Evolutionary conservation across 2,113 vertebrate species (phyloP).

Genomic region (Leucosticte australis): DNA sequence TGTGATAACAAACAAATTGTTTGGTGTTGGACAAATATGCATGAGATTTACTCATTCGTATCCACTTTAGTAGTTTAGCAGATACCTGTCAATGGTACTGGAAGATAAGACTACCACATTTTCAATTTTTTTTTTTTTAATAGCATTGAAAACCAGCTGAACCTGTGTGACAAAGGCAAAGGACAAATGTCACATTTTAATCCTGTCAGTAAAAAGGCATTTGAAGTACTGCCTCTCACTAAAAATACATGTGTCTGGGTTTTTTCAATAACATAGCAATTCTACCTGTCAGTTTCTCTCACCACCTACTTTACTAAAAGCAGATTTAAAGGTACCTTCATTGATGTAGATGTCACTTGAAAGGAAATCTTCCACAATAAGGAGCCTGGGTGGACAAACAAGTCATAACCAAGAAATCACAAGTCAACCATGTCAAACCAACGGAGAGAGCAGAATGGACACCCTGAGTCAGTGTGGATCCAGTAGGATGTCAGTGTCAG

Average conservation of each 20-base stretch:
- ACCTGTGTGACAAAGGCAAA: not conserved
- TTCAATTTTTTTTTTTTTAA: not conserved
- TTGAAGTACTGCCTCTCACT: not conserved
- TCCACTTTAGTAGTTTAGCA: not conserved
- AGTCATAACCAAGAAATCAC: not conserved
- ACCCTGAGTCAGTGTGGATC: fast-evolving
- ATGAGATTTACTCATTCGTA: not conserved
- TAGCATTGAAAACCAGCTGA: not conserved
- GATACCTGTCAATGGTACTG: fast-evolving
- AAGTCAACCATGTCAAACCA: not conserved
- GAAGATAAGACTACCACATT: fast-evolving
- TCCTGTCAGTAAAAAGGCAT: not conserved
- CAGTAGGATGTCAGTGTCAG: not conserved
- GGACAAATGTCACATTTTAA: not conserved
- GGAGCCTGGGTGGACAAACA: not conserved
- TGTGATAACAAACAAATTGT: not conserved
- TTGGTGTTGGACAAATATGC: not conserved
- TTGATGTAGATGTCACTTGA: not conserved
- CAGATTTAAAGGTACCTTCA: not conserved
- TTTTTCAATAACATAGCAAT: not conserved
- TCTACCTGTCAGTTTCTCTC: not conserved
- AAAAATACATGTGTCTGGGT: not conserved
- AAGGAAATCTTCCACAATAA: conserved; percentile 2
- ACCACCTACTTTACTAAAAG: not conserved
- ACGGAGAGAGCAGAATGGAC: not conserved